Conservation (phyloP, 2,797 vertebrate species). For the Sebastes hopkinsi region DNA sequence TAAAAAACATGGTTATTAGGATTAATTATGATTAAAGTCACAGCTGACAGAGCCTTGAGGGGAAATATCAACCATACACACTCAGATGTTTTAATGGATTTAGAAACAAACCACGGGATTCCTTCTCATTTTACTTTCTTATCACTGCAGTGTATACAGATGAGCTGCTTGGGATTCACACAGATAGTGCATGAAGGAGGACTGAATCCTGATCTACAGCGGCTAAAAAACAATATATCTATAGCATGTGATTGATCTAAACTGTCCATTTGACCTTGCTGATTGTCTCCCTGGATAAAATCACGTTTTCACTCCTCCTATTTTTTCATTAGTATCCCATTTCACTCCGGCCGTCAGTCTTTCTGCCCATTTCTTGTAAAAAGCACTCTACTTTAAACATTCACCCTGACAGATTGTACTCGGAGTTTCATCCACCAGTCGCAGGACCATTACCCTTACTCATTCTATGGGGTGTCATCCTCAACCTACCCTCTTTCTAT, state of each 20-base stretch:
- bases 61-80: conserved; percentile 33
- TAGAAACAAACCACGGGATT: conserved; percentile 54
- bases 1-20: conserved; percentile 72
- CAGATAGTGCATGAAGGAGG: background rate
- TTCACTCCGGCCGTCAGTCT: conserved; percentile 25
- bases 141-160: conserved; percentile 37
- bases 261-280: conserved; percentile 37
- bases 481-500: conserved; percentile 38
- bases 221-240: conserved; percentile 4
- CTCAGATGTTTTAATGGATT: conserved; percentile 56
- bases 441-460: conserved; percentile 59
- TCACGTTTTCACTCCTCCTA: conserved; percentile 6
- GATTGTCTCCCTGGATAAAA: conserved; percentile 27
- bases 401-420: conserved; percentile 60
- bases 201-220: background rate
- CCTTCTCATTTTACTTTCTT: conserved; percentile 50
- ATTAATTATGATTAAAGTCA: conserved; percentile 77
- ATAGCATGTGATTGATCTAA: conserved; percentile 10
- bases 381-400: conserved; percentile 51
- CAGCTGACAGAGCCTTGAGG: conserved; percentile 51
- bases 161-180: conserved; percentile 49
- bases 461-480: conserved; percentile 48
- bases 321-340: conserved; percentile 42
- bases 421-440: conserved; percentile 39
- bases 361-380: conserved; percentile 22